Percentiles rank a stretch among this genome's conserved stretches.
phyloP scores from a whole-genome alignment of 2,797 vertebrate species.

The Siniperca undulata region DNA sequence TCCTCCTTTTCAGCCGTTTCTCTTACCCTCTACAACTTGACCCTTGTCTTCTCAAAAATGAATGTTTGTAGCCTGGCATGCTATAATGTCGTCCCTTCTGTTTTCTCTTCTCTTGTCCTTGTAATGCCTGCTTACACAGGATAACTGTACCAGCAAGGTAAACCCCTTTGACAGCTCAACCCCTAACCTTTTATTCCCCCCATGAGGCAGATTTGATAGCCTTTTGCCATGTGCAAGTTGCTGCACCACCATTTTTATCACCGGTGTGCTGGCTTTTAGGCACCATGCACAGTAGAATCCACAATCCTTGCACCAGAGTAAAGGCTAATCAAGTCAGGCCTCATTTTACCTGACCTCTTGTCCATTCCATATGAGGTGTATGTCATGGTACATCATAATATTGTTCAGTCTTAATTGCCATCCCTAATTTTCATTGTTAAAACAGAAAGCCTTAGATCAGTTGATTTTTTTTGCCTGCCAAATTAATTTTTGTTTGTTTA shows the following conservation, averaged over 20 bases:
- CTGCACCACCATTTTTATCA: conserved; percentile 19
- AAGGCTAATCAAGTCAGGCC: conserved; percentile 35
- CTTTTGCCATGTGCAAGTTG: conserved; percentile 42
- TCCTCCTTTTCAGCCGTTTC: conserved; percentile 2
- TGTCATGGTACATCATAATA: conserved; percentile 30
- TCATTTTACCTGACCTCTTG: conserved; percentile 39
- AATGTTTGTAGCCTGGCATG: conserved; percentile 59
- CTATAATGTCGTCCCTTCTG: conserved; percentile 76
- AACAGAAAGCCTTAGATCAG: not conserved
- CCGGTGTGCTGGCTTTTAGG: conserved; percentile 12
- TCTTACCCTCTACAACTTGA: conserved; percentile 41
- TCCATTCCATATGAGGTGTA: conserved; percentile 14
- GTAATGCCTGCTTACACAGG: conserved; percentile 91
- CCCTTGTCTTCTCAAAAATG: conserved; percentile 49
- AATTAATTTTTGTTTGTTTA: conserved; percentile 59
- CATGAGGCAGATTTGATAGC: conserved; percentile 51
- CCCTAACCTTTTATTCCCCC: conserved; percentile 53
- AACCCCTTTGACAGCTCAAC: conserved; percentile 70
- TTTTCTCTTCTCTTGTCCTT: conserved; percentile 80
- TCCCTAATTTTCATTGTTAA: conserved; percentile 30
- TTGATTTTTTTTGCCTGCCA: conserved; percentile 1
- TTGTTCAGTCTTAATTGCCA: conserved; percentile 3
- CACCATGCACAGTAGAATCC: conserved; percentile 3
- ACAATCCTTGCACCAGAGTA: conserved; percentile 26
- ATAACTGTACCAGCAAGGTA: conserved; percentile 99